Percentiles rank a stretch among this genome's conserved stretches.
Conservation (phyloP, 2,888 invertebrate genomes). For the Protodeltote pygarga region DNA sequence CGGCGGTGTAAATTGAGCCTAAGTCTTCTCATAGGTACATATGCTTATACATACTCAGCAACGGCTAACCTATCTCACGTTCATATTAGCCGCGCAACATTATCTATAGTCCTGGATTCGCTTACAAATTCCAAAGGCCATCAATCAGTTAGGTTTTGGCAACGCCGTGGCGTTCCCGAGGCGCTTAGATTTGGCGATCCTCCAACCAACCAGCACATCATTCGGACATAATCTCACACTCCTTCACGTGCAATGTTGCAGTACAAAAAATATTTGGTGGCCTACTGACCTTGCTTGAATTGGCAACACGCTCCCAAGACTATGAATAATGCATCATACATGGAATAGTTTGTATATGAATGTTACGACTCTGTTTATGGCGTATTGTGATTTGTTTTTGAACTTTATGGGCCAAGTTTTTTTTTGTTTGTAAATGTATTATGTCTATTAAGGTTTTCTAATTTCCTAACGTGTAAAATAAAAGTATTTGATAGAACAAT, state of each 20-base stretch:
- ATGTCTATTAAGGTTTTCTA: no score
- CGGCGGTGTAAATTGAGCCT: no score
- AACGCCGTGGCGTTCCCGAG: slow-evolving; percentile 58
- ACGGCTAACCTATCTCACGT: neutral
- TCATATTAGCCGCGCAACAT: slow-evolving; percentile 34
- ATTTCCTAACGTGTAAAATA: no score
- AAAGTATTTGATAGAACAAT: no score
- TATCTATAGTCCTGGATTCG: slow-evolving; percentile 47
- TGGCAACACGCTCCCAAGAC: slow-evolving; percentile 9
- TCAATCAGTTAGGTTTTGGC: slow-evolving; percentile 69
- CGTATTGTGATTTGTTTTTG: slow-evolving; percentile 28
- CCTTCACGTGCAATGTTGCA: slow-evolving; percentile 59
- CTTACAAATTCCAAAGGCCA: slow-evolving; percentile 63
- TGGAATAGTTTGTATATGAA: slow-evolving; percentile 12
- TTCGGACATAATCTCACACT: slow-evolving; percentile 61
- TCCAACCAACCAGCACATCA: slow-evolving; percentile 62
- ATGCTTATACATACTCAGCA: neutral
- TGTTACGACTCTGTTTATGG: slow-evolving; percentile 19
- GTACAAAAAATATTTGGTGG: slow-evolving; percentile 54
- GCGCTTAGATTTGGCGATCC: slow-evolving; percentile 60
- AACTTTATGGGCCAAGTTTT: no score
- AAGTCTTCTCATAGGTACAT: no score
- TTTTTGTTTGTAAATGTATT: no score
- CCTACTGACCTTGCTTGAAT: slow-evolving; percentile 48
- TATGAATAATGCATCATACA: slow-evolving; percentile 39